Evolutionary conservation across 2,113 vertebrate genomes (phyloP), one percentile per base, ranked within the genome.

Genomic region (Pampusana beccarii): DNA sequence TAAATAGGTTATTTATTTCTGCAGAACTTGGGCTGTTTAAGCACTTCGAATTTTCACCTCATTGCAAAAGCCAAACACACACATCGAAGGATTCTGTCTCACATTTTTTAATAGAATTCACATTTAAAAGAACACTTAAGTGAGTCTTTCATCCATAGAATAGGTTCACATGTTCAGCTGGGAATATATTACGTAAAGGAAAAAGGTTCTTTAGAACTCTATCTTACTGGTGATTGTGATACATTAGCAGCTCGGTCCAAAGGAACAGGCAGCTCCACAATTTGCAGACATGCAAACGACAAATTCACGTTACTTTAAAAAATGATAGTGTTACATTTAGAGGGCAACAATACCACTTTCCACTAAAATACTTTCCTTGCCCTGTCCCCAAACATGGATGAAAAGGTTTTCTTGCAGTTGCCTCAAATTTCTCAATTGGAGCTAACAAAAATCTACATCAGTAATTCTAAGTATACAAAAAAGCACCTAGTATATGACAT

Each of bases 1-100:
- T 96, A 75, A 64, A 51, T 12, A 93, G 46, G 84, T 72, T 79
- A 91, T 79, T 96, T 91, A 97, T 91, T 58, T 38, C 84, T 66
- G 46, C 53, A 57, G 62, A 91, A 84, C 46, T 82, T 3, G 3
- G 74, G 57, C 54, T 66, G 56, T 57, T 84, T 67, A 60, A 87
- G 34, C 73, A 85, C 70, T 85, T n/a, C 24, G 1, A 58, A 86
- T 14, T 83, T 64, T 46, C 23, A 40, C 29, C 88, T 77, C 21
- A 36, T 2, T 78, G 57, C 53, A 87, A 70, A 89, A 89, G 56
- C 21, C 38, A 87, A 51, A 71, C 10, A 33, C 7, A 60, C 7
- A 65, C 25, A 56, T 40, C 57, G 80, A 72, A 93, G 56, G 67
- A 65, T 61, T 94, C 15, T 3, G 2, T 50, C 81, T 72, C 51